Evolutionary conservation across 2,113 vertebrate species (phyloP), one percentile per base, ranked within the genome.

Genomic region (Nycticebus coucang): DNA sequence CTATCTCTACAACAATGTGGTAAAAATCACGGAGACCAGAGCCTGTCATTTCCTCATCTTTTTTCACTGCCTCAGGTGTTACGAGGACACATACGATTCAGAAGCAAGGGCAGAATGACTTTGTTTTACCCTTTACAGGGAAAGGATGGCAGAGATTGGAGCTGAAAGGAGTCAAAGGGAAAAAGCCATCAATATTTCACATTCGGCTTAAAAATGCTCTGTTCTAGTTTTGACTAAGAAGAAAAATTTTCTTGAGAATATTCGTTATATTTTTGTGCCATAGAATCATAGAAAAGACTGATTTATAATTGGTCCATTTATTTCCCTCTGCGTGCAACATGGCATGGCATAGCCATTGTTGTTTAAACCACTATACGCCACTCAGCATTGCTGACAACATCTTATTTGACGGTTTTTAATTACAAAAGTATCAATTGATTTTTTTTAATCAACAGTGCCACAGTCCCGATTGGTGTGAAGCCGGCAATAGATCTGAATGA

Each of bases 101-200:
- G 91, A 82, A 96, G 60, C 91, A 97, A 97, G 95, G 96, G 50
- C 79, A 82, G 92, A 57, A 50, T 97, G 95, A 97, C 97, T 96
- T 97, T 97, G 66, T 95, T 96, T 96, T 91, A 84, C 91, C 97
- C 89, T 97, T 96, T 92, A 37, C 68, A 91, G 53, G 80, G 66
- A 92, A 62, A 91, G 69, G 35, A 64, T 95, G 81, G 82, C 75
- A 74, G 50, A 50, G 57, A 53, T 62, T 93, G 35, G 69, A 96
- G 57, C 79, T 88, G 69, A 33, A 72, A 93, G 71, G 37, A 94
- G 33, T 74, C 37, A 87, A 68, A 82, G 95, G 30, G 60, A 74
- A 84, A 26, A 68, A 60, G 10, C 22, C 89, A 85, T 97, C 82
- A 92, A 74, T 93, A 87, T 92, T 97, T 96, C 62, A 94, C 19